phyloP scores from a whole-genome alignment of 2,113 vertebrate species.

The Trematomus loennbergii region DNA sequence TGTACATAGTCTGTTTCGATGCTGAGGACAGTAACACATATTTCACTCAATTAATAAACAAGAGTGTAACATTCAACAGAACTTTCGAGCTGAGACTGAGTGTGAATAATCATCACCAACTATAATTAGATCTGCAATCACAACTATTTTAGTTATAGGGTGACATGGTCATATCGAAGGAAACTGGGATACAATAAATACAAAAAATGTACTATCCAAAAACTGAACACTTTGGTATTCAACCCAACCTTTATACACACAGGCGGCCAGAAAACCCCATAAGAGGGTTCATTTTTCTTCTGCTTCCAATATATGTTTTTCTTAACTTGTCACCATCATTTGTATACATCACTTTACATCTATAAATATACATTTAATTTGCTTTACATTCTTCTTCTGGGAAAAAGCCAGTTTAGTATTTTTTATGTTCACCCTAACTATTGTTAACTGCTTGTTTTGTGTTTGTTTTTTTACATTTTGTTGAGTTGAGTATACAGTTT shows the following conservation, averaged over 20 bases:
- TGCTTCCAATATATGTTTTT: neutral
- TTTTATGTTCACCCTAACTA: neutral
- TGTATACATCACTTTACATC: too few species aligned
- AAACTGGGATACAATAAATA: neutral
- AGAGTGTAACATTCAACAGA: neutral
- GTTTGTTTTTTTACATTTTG: neutral
- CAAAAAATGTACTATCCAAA: neutral
- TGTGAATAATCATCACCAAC: neutral
- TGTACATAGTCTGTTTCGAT: neutral
- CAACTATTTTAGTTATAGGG: neutral
- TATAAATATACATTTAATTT: neutral
- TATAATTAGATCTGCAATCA: neutral
- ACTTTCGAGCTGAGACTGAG: neutral
- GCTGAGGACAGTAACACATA: neutral
- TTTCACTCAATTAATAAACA: neutral
- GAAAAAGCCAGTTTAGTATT: neutral
- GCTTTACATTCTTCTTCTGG: neutral
- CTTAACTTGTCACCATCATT: too few species aligned
- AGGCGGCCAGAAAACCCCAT: neutral
- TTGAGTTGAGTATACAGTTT: neutral
- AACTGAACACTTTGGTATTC: conserved; percentile 7
- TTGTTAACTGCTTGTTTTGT: neutral
- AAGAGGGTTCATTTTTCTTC: neutral
- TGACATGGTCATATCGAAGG: neutral
- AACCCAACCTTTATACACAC: neutral